Base-by-base conservation (phyloP, 2,797 vertebrate genomes). In the Sebastolobus altivelis region DNA sequence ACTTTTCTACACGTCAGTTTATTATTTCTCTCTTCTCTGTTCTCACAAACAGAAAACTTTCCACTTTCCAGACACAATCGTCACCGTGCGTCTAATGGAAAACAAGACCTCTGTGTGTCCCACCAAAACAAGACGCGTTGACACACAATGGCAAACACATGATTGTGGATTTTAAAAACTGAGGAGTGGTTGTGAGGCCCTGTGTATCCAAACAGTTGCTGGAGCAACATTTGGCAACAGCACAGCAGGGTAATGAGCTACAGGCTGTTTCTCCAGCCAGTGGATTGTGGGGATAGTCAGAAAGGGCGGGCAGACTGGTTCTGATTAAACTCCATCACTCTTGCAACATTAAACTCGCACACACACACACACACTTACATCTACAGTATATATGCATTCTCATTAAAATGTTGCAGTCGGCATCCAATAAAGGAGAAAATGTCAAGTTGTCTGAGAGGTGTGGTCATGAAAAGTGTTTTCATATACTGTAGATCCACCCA, bases 391-490 rank as follows among this genome's bases (percentile, higher is more conserved):
- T 55, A 55, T 56, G 27, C 33, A 33, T 73, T 63, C 56, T 52
- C 72, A 75, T 63, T 54, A 80, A 88, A 73, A 70, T 2, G 4
- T 6, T 71, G 31, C 61, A 77, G 67, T 77, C 67, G 66, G 35
- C 14, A 70, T 63, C 37, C 55, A 38, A 67, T 72, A 80, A 76
- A 62, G 18, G 11, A 62, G 29, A 86, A 73, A 77, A 87, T 10
- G 72, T 82, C 66, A 80, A 73, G 81, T 80, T 86, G 89, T 87
- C 69, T 89, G 31, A 61, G 71, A 90, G 87, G 77, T 77, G 93
- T 79, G 85, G 91, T 87, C 82, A 82, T 79, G 85, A 83, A 93
- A 93, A 93, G 55, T 68, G 60, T 82, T 86, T 80, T 81, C 70
- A 77, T 67, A 77, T 55, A 63, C 22, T 72, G 74, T 43, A 81